Evolutionary conservation across 1,140 invertebrate genomes (phyloP).

Genomic region (Trichogramma pretiosum): DNA sequence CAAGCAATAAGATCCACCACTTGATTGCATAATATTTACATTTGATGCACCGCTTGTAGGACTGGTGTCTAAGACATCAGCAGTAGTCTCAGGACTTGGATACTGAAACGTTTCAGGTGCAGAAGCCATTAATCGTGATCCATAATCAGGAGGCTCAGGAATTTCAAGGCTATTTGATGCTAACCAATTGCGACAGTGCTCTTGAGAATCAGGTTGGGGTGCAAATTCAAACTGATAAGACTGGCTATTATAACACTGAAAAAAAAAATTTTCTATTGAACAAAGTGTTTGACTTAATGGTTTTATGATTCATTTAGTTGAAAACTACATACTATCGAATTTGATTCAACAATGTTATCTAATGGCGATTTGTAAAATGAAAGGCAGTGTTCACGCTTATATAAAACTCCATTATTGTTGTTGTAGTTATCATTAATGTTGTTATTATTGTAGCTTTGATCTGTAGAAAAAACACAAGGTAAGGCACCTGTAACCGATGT

Average conservation of each 20-base stretch:
- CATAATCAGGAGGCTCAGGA: slow-evolving; percentile 23
- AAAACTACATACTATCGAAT: slow-evolving; percentile 3
- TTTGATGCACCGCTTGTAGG: not conserved
- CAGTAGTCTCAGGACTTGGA: slow-evolving; percentile 9
- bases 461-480: not conserved
- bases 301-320: no score
- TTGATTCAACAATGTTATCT: slow-evolving; percentile 1
- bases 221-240: slow-evolving; percentile 22
- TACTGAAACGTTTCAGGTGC: slow-evolving; percentile 1
- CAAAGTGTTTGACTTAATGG: no score
- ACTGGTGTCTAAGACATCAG: slow-evolving; percentile 1
- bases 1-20: slow-evolving; percentile 1
- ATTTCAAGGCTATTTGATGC: slow-evolving; percentile 23
- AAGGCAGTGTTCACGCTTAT: no score
- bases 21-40: slow-evolving; percentile 1
- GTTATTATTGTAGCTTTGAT: slow-evolving; percentile 3
- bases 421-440: no score
- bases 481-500: no score
- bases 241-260: not conserved
- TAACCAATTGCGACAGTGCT: slow-evolving; percentile 33
- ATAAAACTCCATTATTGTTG: no score
- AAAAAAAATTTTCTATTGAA: not conserved
- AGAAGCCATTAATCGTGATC: not conserved
- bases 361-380: slow-evolving; percentile 3
- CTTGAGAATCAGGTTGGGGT: slow-evolving; percentile 20